Conservation (phyloP, 1,140 invertebrate genomes). For the Drosophila rhopaloa region DNA sequence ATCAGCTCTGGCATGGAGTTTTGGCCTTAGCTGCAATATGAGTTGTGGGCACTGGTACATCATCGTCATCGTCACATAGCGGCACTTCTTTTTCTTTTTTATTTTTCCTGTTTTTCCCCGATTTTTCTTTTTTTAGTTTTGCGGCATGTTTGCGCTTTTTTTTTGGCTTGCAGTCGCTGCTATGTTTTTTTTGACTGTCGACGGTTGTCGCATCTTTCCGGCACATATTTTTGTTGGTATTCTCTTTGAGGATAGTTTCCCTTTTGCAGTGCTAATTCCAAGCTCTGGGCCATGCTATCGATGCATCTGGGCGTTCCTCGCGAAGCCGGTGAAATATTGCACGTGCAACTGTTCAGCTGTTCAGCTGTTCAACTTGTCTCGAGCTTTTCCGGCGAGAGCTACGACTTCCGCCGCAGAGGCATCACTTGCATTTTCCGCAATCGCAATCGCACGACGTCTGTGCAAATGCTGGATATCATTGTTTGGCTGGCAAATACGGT, state of each 20-base stretch:
- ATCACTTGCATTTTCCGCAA: slow-evolving; percentile 76
- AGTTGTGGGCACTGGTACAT: slow-evolving; percentile 51
- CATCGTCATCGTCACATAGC: slow-evolving; percentile 69
- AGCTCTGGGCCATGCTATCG: slow-evolving; percentile 44
- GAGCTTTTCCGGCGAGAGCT: slow-evolving; percentile 60
- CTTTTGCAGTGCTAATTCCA: slow-evolving; percentile 35
- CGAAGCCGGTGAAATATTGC: slow-evolving; percentile 56
- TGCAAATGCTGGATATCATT: slow-evolving; percentile 73
- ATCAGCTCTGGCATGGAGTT: slow-evolving; percentile 1
- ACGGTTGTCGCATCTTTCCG: slow-evolving; percentile 70
- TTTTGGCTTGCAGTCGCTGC: slow-evolving; percentile 56
- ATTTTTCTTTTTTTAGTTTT: slow-evolving; percentile 14
- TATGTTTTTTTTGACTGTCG: slow-evolving; percentile 44
- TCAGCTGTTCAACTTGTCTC: slow-evolving; percentile 63
- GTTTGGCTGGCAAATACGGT: slow-evolving; percentile 72
- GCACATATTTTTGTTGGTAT: slow-evolving; percentile 37
- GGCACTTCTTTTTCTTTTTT: slow-evolving; percentile 54
- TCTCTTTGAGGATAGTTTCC: slow-evolving; percentile 29
- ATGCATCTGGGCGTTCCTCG: slow-evolving; percentile 47
- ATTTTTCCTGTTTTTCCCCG: slow-evolving; percentile 16
- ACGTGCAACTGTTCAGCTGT: slow-evolving; percentile 46
- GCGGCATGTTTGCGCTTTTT: slow-evolving; percentile 41
- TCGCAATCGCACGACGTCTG: slow-evolving; percentile 29
- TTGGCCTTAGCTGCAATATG: slow-evolving; percentile 59
- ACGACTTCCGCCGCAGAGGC: slow-evolving; percentile 68